phyloP scores from a whole-genome alignment of 1,140 invertebrate genomes.

The Melipona quadrifasciata region DNA sequence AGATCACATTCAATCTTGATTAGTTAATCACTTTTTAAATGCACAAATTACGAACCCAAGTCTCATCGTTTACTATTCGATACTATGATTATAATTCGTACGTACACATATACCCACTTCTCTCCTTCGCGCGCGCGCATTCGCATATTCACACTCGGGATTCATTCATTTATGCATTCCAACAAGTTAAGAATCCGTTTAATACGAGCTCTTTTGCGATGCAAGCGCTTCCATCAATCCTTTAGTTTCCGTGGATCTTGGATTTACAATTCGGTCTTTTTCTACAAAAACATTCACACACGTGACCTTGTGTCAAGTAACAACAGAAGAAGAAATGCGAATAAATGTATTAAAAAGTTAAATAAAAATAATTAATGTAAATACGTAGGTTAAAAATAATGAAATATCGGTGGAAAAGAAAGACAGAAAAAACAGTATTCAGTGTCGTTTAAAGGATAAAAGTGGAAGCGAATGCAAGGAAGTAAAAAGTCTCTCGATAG shows the following conservation, averaged over 20 bases:
- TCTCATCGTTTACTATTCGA: slow-evolving; percentile 32
- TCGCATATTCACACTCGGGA: background rate
- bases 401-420: no score
- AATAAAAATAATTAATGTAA: background rate
- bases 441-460: background rate
- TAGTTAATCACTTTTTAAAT: slow-evolving; percentile 53
- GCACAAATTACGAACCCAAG: slow-evolving; percentile 53
- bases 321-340: background rate
- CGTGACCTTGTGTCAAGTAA: background rate
- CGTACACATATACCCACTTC: slow-evolving; percentile 27
- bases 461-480: slow-evolving; percentile 8
- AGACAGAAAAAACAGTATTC: background rate
- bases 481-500: background rate
- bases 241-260: no score
- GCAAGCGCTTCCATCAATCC: background rate
- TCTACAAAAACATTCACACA: background rate
- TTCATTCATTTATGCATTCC: slow-evolving; percentile 3
- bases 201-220: slow-evolving; percentile 42
- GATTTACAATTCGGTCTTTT: background rate
- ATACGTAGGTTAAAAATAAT: background rate
- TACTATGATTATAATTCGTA: slow-evolving; percentile 56
- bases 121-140: background rate
- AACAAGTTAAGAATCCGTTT: slow-evolving; percentile 56
- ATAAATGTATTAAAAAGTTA: background rate
- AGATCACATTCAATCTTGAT: slow-evolving; percentile 43